Evolutionary conservation across 2,888 invertebrate genomes (phyloP), one percentile per base, ranked within the genome.

Genomic region (Xanthorhoe spadicearia): DNA sequence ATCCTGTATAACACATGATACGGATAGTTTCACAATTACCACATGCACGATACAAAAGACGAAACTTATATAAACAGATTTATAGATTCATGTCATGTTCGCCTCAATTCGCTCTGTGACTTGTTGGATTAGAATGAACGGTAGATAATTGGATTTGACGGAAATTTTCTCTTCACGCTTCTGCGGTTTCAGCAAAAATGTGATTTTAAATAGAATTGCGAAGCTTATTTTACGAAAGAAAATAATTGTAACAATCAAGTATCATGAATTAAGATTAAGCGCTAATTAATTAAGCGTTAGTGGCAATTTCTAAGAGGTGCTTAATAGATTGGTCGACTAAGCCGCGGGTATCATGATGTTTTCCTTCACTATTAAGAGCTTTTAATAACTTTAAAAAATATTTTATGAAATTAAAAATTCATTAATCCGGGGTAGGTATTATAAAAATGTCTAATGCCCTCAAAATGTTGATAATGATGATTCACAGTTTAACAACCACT

Each of bases 111-210:
- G 15, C 28, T 38, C 32, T 56, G 56, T 52, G 56, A 62, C 62
- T 51, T 52, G 50, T 50, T 50, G 38, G 35, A 61, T 55, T 61
- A 38, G 35, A 18, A 57, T 57, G 63, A 52, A 48, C 57, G 52
- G 9, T 46, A 48, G 17, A 52, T 63, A 63, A 63, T 63, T 63
- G 46, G 56, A 46, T 63, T 61, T 54, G 61, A 46, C 48, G 35
- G 50, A 50, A n/a, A 50, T 55, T 53, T 60, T 53, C 55, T 19
- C 9, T 55, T 49, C 19, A 61, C 53, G 60, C 60, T 18, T 53
- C 23, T 46, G 17, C 32, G 53, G 60, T 32, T 28, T 9, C 53
- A 52, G 15, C 52, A 54, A 48, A 49, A 43, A 48, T 15, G 35
- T 54, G 55, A 61, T 61, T 61, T 48, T n/a, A 55, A 61, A 55